A percentile compares a stretch with the other conserved stretches of the same genome.
These are phyloP conservation scores for Orthonyx spaldingii DNA, from an alignment of 2,113 vertebrate genomes.

Conservation along the genomic window DNA sequence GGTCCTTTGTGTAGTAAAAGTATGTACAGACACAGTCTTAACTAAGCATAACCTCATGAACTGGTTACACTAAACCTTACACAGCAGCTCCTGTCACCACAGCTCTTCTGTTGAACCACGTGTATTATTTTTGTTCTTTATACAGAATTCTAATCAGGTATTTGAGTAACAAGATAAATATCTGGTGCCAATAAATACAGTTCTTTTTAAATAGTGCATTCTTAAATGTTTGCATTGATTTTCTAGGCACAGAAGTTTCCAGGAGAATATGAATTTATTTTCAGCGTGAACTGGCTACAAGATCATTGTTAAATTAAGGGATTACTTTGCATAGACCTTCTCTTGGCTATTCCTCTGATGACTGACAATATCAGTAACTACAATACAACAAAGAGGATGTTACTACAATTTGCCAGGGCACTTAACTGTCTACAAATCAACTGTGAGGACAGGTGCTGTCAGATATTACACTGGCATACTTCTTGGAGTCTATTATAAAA, in stretches of 20 bases:
- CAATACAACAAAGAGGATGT: background rate
- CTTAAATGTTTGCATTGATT: background rate
- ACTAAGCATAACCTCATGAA: background rate
- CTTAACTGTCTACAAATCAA: background rate
- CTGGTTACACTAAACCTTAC: background rate
- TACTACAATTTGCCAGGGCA: background rate
- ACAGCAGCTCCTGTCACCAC: background rate
- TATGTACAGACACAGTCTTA: background rate
- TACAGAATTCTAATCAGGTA: background rate
- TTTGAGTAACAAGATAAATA: background rate
- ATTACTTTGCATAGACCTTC: background rate
- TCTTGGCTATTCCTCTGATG: background rate
- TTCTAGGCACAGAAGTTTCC: background rate
- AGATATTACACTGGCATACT: background rate
- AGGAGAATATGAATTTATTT: background rate
- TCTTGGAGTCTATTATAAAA: background rate
- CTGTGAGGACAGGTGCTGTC: background rate
- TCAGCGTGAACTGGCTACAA: background rate
- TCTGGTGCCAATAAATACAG: background rate
- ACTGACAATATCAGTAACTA: background rate
- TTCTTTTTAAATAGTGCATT: background rate
- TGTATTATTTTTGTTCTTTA: background rate
- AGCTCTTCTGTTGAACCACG: background rate
- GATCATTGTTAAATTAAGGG: background rate
- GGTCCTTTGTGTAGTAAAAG: background rate